Conservation (phyloP, 2,797 vertebrate species). For the Benthosema pterotum region DNA sequence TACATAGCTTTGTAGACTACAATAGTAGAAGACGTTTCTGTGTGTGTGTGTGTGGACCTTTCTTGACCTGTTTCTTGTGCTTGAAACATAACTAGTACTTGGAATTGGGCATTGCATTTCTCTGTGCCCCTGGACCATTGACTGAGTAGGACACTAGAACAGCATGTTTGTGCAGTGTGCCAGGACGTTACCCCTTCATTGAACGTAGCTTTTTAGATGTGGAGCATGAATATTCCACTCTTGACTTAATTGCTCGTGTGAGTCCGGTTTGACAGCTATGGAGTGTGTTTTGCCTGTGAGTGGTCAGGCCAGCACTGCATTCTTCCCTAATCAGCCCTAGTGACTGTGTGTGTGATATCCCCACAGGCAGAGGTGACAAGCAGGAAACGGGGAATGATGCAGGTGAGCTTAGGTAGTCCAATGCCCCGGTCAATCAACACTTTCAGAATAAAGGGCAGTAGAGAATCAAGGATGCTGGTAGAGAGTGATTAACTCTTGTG, state of each 20-base stretch:
- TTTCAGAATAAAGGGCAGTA: too few species aligned
- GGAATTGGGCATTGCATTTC: not conserved
- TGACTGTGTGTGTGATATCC: conserved; percentile 60
- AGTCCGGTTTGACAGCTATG: not conserved
- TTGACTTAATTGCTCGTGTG: not conserved
- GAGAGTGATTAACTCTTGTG: too few species aligned
- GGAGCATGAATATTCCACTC: not conserved
- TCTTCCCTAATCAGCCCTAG: conserved; percentile 21
- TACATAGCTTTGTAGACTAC: not conserved
- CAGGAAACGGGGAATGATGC: conserved; percentile 57
- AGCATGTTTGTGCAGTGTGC: not conserved
- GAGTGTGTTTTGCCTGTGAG: conserved; percentile 17
- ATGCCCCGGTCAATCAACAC: not conserved
- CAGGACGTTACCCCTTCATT: not conserved
- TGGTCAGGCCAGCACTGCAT: not conserved
- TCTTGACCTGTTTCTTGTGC: not conserved
- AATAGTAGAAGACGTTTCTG: not conserved
- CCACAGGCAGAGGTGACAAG: conserved; percentile 65
- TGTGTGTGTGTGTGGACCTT: not conserved
- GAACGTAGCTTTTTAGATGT: not conserved
- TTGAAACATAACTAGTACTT: not conserved
- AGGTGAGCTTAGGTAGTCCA: conserved; percentile 62
- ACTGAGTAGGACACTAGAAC: not conserved
- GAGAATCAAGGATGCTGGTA: too few species aligned
- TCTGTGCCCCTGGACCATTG: not conserved